phyloP scores from a whole-genome alignment of 1,140 invertebrate genomes.

The Popillia japonica region DNA sequence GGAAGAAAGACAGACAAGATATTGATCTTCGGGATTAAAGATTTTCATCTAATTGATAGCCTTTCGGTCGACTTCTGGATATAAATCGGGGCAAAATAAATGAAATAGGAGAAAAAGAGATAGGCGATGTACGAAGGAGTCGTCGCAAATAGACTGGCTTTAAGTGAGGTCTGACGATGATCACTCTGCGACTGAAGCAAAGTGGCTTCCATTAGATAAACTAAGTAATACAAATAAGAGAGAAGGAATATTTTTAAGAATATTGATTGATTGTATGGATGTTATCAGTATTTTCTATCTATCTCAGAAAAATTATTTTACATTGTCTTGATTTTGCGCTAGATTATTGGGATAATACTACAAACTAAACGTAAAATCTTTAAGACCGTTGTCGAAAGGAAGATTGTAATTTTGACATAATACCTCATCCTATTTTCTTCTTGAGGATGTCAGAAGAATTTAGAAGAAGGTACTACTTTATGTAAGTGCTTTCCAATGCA shows the following conservation, averaged over 20 bases:
- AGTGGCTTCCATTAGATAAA: background rate
- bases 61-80: conserved; percentile 30
- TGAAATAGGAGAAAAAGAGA: background rate
- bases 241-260: background rate
- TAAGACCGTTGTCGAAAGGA: no score
- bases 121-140: background rate
- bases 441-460: no score
- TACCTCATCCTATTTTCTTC: no score
- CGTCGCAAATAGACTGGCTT: conserved; percentile 21
- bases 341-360: no score
- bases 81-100: conserved; percentile 28
- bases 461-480: no score
- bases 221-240: background rate
- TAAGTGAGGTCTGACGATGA: conserved; percentile 21
- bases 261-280: no score
- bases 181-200: background rate
- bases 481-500: no score
- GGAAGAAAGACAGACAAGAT: conserved; percentile 23
- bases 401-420: no score
- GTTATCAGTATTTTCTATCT: no score
- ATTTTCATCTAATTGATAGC: conserved; percentile 46
- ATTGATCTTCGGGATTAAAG: conserved; percentile 38
- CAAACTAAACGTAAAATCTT: no score
- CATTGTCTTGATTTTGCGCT: background rate
- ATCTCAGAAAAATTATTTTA: no score